Percentiles rank a stretch among this genome's conserved stretches.
Conservation (phyloP, 2,797 vertebrate genomes). For the Phrynocephalus vlangalii region DNA sequence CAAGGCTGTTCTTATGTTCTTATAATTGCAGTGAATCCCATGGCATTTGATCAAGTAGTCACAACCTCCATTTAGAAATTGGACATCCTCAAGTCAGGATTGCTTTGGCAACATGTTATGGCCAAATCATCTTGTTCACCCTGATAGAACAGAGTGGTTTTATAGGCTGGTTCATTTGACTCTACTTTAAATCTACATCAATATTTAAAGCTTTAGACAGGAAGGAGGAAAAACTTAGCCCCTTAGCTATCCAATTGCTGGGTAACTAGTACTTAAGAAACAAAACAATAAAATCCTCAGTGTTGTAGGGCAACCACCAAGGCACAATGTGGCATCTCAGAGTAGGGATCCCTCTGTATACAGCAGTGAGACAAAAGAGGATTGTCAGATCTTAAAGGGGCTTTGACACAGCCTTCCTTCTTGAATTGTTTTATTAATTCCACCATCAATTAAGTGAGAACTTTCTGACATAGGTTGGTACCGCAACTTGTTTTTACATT, state of each 20-base stretch:
- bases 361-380: slow-evolving; percentile 80
- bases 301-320: slow-evolving; percentile 59
- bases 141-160: slow-evolving; percentile 58
- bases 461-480: slow-evolving; percentile 80
- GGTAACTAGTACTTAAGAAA: slow-evolving; percentile 75
- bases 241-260: slow-evolving; percentile 70
- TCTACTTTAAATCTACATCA: slow-evolving; percentile 63
- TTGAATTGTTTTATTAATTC: slow-evolving; percentile 83
- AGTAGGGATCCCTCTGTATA: slow-evolving; percentile 76
- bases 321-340: slow-evolving; percentile 75
- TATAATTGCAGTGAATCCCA: no score
- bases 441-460: slow-evolving; percentile 83
- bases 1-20: no score
- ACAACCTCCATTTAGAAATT: no score
- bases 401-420: slow-evolving; percentile 76
- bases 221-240: slow-evolving; percentile 55
- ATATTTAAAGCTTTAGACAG: slow-evolving; percentile 57
- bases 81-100: neutral
- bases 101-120: slow-evolving; percentile 38
- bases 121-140: slow-evolving; percentile 55
- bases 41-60: no score
- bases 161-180: slow-evolving; percentile 61
- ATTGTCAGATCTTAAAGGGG: slow-evolving; percentile 81
- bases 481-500: slow-evolving; percentile 74
- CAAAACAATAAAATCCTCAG: slow-evolving; percentile 68